Conservation (phyloP, 1,140 invertebrate species). For the Drosophila auraria region DNA sequence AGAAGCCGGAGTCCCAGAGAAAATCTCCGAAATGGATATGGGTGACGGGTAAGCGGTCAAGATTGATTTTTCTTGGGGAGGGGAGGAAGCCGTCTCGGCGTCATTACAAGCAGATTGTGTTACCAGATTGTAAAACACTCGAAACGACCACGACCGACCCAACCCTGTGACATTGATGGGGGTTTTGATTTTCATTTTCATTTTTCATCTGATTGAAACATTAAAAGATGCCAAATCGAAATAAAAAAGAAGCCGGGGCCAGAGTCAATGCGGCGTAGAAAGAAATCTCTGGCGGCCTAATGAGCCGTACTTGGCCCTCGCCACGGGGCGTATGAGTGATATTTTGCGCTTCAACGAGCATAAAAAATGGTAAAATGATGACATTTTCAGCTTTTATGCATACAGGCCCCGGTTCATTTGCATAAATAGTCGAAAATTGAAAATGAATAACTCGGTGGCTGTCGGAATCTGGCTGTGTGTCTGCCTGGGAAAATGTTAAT, state of each 20-base stretch:
- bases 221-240: constrained; percentile 54
- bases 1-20: constrained; percentile 7
- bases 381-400: constrained; percentile 78
- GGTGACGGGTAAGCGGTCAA: constrained; percentile 50
- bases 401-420: constrained; percentile 69
- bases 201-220: constrained; percentile 80
- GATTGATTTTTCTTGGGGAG: constrained; percentile 67
- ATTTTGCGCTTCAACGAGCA: constrained; percentile 70
- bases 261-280: constrained; percentile 19
- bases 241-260: constrained; percentile 4
- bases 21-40: constrained; percentile 72
- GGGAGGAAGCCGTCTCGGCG: background rate
- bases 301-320: constrained; percentile 62
- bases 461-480: constrained; percentile 5
- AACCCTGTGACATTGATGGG: constrained; percentile 71
- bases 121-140: constrained; percentile 76
- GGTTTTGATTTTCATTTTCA: constrained; percentile 78
- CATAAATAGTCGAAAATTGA: constrained; percentile 82
- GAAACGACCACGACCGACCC: constrained; percentile 27
- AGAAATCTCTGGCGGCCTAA: constrained; percentile 63
- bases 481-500: constrained; percentile 62
- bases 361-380: constrained; percentile 62
- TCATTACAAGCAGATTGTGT: constrained; percentile 70
- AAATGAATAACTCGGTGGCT: constrained; percentile 67
- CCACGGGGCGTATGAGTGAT: constrained; percentile 78